phyloP scores from a whole-genome alignment of 2,797 vertebrate species.

The Atherinosoma microstoma region DNA sequence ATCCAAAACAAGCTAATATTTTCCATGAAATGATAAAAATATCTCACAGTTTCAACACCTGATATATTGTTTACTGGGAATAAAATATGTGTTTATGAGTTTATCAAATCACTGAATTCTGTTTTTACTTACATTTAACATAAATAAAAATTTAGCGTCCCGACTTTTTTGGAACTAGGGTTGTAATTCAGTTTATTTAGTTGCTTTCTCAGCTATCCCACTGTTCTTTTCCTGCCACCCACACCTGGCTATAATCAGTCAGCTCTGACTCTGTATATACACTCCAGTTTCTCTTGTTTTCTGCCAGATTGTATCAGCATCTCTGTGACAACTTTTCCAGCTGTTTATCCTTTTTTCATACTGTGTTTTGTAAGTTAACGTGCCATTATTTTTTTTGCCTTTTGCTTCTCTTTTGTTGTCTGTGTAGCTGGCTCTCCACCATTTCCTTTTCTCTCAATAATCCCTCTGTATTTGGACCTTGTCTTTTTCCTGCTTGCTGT shows the following conservation, averaged over 20 bases:
- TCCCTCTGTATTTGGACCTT: not conserved
- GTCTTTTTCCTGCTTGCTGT: not conserved
- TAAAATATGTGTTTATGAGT: too few relatives aligned
- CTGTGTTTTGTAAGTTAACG: not conserved
- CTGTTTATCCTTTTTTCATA: not conserved
- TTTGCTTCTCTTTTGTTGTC: not conserved
- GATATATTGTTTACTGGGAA: too few relatives aligned
- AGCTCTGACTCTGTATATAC: not conserved
- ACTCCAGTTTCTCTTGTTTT: not conserved
- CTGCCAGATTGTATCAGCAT: not conserved
- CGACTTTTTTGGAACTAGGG: not conserved
- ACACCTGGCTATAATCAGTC: not conserved
- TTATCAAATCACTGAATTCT: too few relatives aligned
- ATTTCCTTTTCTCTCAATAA: too few relatives aligned
- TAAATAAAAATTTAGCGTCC: not conserved
- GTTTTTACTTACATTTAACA: not conserved
- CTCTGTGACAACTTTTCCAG: not conserved
- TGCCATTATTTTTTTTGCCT: not conserved
- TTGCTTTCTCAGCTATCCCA: not conserved
- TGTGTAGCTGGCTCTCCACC: not conserved
- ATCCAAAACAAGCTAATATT: too few relatives aligned
- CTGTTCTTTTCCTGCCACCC: not conserved
- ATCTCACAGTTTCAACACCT: too few relatives aligned
- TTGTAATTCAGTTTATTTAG: not conserved
- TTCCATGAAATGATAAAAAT: too few relatives aligned